phyloP scores from a whole-genome alignment of 2,888 invertebrate species.

The Nomada ruficornis region DNA sequence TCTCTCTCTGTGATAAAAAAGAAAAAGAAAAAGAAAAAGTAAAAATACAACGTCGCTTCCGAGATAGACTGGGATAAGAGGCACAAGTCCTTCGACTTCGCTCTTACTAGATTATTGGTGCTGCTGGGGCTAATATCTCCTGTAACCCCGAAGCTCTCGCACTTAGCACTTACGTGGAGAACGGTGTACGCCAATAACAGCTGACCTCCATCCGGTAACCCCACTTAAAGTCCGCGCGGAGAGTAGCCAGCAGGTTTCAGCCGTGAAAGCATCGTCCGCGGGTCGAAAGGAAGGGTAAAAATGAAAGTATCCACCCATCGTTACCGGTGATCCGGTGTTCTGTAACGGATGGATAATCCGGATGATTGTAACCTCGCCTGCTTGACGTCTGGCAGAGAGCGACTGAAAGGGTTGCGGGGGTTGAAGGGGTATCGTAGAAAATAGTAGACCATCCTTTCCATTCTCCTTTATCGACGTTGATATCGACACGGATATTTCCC shows the following conservation, averaged over 20 bases:
- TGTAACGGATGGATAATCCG: constrained; percentile 47
- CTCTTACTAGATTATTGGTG: constrained; percentile 75
- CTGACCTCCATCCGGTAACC: constrained; percentile 68
- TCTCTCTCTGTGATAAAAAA: too few species aligned
- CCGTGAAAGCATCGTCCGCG: constrained; percentile 28
- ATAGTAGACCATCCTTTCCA: constrained; percentile 9
- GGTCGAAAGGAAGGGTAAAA: constrained; percentile 30
- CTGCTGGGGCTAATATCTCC: constrained; percentile 68
- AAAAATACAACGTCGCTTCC: constrained; percentile 16
- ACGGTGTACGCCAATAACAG: constrained; percentile 70
- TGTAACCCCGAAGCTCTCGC: constrained; percentile 64
- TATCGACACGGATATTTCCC: constrained; percentile 20
- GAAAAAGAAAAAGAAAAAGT: too few species aligned
- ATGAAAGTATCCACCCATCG: constrained; percentile 49
- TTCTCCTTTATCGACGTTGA: constrained; percentile 38
- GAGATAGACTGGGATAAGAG: constrained; percentile 39
- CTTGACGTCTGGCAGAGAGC: constrained; percentile 22
- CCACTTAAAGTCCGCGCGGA: constrained; percentile 57
- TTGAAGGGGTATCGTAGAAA: constrained; percentile 28
- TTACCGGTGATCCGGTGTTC: constrained; percentile 39
- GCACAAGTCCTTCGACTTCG: constrained; percentile 43
- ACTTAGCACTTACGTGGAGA: constrained; percentile 67
- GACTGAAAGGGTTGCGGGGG: constrained; percentile 13
- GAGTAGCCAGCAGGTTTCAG: background rate
- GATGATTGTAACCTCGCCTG: constrained; percentile 24